Conservation (phyloP, 1,140 invertebrate genomes). For the Fopius arisanus region DNA sequence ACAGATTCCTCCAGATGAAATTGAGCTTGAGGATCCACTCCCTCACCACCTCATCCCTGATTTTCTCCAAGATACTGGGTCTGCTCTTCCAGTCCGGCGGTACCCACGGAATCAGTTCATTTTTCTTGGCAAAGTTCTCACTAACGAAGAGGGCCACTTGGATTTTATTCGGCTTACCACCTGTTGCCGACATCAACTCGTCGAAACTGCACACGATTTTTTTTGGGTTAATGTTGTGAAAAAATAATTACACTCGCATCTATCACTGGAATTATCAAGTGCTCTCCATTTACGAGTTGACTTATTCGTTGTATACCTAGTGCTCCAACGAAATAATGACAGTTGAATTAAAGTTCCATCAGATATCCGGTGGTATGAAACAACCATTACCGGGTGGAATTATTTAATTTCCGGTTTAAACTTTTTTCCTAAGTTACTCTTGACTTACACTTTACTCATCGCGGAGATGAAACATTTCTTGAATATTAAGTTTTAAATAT, state of each 20-base stretch:
- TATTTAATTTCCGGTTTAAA: background rate
- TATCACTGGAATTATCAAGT: background rate
- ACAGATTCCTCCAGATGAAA: conserved; percentile 77
- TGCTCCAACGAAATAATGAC: background rate
- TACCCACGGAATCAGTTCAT: conserved; percentile 68
- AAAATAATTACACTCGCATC: background rate
- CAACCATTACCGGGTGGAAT: background rate
- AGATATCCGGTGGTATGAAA: background rate
- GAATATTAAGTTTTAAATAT: too few relatives aligned
- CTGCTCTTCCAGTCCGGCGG: conserved; percentile 73
- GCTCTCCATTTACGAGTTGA: background rate
- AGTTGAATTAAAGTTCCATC: background rate
- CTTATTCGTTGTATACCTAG: background rate
- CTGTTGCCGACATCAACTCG: conserved; percentile 61
- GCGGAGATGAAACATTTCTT: too few relatives aligned
- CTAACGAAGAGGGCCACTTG: conserved; percentile 60
- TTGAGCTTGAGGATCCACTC: conserved; percentile 70
- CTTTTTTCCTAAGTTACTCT: background rate
- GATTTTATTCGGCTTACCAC: conserved; percentile 46
- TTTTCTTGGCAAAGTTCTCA: conserved; percentile 59
- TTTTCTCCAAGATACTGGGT: conserved; percentile 70
- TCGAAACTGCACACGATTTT: conserved; percentile 53
- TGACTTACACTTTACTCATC: conserved; percentile 8
- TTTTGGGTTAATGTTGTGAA: background rate
- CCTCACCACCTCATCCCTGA: conserved; percentile 70